Evolutionary conservation across 2,888 invertebrate species (phyloP), one percentile per base, ranked within the genome.

Genomic region (Drosophila glabriapex): DNA sequence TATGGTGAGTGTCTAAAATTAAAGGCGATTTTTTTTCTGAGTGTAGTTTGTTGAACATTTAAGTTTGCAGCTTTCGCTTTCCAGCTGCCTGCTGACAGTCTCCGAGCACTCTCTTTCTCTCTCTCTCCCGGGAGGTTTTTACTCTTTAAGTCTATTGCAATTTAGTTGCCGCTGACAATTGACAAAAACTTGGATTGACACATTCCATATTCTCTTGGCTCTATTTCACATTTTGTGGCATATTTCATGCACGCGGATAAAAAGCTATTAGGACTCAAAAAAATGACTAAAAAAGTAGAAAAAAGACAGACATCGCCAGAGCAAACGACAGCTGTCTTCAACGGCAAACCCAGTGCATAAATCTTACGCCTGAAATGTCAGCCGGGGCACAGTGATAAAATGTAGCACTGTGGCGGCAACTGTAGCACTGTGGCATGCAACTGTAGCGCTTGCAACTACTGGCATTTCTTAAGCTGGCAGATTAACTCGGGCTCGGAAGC

Each of bases 311-410:
- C 75, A 80, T 76, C 78, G 70, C 81, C 76, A 72, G 2, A 46
- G 80, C 80, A 70, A 89, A 84, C 87, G 85, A 89, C 88, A 87
- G 80, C 89, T 90, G 89, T 90, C 91, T 85, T 86, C 88, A 89
- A 73, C 83, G 89, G 91, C 91, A 90, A 89, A 73, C 82, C 77
- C 73, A 87, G 91, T 89, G 89, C 85, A 88, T 88, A 90, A 88
- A 88, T 88, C 88, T 88, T 88, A 79, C 70, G 84, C 87, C 87
- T 84, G 87, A 88, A 89, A 88, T 90, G 91, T 82, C 87, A 89
- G 76, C 55, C 63, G 53, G 35, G 65, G 49, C 73, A 56, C 75
- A 82, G 83, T 89, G 88, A 89, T 89, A 85, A 85, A 85, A 85
- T 76, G 88, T 80, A 70, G 78, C 82, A 78, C 78, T 85, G 72